Evolutionary conservation across 2,888 invertebrate genomes (phyloP).

Genomic region (Mesorhabditis spiculigera): DNA sequence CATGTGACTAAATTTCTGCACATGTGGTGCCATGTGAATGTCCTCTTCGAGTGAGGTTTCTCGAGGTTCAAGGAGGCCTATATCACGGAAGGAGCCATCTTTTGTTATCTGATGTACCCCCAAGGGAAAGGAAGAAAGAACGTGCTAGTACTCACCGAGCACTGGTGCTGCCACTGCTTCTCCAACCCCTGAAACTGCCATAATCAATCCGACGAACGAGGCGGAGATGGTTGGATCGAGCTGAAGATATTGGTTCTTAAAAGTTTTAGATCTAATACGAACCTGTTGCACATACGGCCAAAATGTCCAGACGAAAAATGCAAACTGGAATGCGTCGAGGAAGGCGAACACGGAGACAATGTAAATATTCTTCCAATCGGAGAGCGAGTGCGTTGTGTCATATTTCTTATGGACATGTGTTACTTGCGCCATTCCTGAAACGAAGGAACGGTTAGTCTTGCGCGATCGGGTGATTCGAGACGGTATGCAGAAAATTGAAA

Average conservation of each 20-base stretch:
- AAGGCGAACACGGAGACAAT: conserved; percentile 27
- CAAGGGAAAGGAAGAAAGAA: not conserved
- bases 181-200: conserved; percentile 29
- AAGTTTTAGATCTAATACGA: not conserved
- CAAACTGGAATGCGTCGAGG: conserved; percentile 35
- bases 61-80: no score
- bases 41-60: no score
- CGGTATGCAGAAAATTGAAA: no score
- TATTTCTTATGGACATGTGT: conserved; percentile 8
- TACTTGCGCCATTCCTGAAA: not conserved
- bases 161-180: conserved; percentile 33
- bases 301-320: conserved; percentile 38
- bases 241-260: conserved; percentile 16
- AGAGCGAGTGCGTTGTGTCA: not conserved
- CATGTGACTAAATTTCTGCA: no score
- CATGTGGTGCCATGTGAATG: no score
- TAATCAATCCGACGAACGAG: conserved; percentile 23
- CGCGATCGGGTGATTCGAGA: no score
- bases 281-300: conserved; percentile 36
- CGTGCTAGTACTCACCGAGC: conserved; percentile 22
- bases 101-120: no score
- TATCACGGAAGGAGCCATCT: no score
- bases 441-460: no score
- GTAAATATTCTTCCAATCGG: conserved; percentile 27
- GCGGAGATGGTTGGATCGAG: conserved; percentile 29